A percentile compares a stretch with the other conserved stretches of the same genome.
Conservation (phyloP, 2,113 vertebrate genomes). For the Struthidea cinerea region DNA sequence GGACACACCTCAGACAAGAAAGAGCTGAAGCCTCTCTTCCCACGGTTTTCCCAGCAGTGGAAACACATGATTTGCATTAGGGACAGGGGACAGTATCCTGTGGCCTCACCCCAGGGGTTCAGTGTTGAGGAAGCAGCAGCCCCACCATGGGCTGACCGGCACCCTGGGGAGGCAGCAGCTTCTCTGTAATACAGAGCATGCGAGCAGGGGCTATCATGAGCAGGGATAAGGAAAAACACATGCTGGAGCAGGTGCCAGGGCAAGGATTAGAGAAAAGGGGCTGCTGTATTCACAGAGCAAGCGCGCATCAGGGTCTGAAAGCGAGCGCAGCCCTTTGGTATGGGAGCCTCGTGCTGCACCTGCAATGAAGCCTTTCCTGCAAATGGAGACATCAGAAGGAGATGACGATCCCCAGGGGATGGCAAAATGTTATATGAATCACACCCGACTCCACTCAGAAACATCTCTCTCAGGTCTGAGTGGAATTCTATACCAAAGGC, state of each 20-base stretch:
- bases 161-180: neutral
- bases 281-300: neutral
- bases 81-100: neutral
- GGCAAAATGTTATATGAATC: constrained; percentile 42
- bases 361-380: neutral
- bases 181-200: neutral
- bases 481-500: neutral
- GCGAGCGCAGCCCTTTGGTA: neutral
- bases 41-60: neutral
- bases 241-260: neutral
- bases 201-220: neutral
- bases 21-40: neutral
- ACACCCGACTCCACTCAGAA: neutral
- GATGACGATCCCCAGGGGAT: neutral
- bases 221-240: neutral
- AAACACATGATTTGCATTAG: neutral
- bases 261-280: neutral
- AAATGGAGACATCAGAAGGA: constrained; percentile 45
- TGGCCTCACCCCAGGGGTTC: neutral
- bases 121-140: neutral
- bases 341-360: neutral
- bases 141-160: fast-evolving
- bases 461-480: constrained; percentile 33
- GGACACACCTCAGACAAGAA: neutral
- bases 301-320: neutral